Evolutionary conservation across 2,113 vertebrate genomes (phyloP), one percentile per base, ranked within the genome.

Genomic region (Hemicordylus capensis): DNA sequence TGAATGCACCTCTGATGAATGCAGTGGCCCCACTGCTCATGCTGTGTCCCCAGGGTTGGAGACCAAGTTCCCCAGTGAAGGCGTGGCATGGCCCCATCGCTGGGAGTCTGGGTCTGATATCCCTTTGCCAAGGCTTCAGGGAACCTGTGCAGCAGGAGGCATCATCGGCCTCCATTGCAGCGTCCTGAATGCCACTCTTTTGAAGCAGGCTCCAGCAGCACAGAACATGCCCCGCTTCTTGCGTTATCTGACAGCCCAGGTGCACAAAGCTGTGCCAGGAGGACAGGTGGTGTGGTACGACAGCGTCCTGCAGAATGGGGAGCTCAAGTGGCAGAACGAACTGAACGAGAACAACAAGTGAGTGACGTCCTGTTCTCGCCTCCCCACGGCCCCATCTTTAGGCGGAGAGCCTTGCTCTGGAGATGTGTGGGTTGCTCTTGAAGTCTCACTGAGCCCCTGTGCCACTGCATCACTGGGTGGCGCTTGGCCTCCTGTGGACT

Each of bases 261-360:
- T 98, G 80, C 98, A 98, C 6, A 86, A 93, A 4, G 87, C 91
- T 0, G 92, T 99, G 58, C 91, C 97, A 0, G 95, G 96, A 4
- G 96, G 98, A 37, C 89, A 97, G 96, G 96, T 99, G 63, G 93
- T 99, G 84, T 99, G 99, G 98, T 99, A 99, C 0, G 98, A 99
- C 96, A 99, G 98, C 0, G 95, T 99, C 66, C 54, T 97, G 75
- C 91, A 92, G 82, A 93, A 76, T 0, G 98, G 99, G 0, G 1
- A 91, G 0, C 96, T 99, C 2, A 90, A 1, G 0, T 99, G 99
- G 99, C 99, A 99, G 93, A 97, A 99, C 0, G 98, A 98, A 70
- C 97, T 99, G 34, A 99, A 98, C 0, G 74, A 96, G 37, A 58
- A 92, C 9, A 99, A 99, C 84, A 96, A 96, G 99, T 97, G 90